Conservation (phyloP, 2,888 invertebrate genomes). For the Cloeon dipterum region DNA sequence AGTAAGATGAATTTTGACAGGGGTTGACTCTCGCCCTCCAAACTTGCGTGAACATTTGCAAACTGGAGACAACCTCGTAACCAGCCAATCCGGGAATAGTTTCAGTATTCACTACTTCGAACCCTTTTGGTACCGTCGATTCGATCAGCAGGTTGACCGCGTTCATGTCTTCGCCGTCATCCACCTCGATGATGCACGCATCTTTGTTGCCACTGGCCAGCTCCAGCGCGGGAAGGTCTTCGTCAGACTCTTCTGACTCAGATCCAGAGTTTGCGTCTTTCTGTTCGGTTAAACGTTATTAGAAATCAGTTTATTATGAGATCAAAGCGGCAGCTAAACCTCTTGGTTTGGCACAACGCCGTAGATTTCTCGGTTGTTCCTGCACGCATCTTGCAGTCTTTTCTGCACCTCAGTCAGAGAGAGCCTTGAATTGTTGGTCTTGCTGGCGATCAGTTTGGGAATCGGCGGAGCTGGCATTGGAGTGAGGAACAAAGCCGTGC, state of each 20-base stretch:
- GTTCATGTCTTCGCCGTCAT: conserved; percentile 62
- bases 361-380: conserved; percentile 40
- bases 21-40: conserved; percentile 19
- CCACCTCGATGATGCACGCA: conserved; percentile 57
- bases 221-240: conserved; percentile 39
- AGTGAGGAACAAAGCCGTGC: conserved; percentile 57
- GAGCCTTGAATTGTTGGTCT: conserved; percentile 36
- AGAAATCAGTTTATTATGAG: no score
- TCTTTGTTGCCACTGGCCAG: conserved; percentile 52
- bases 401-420: conserved; percentile 43
- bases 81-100: conserved; percentile 41
- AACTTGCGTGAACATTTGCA: conserved; percentile 71
- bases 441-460: conserved; percentile 44
- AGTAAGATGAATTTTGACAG: background rate
- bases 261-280: conserved; percentile 16
- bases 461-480: conserved; percentile 53
- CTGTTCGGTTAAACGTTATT: no score
- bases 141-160: conserved; percentile 50
- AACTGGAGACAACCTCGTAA: conserved; percentile 38
- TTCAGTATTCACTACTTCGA: conserved; percentile 59
- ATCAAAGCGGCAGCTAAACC: no score
- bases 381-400: conserved; percentile 41
- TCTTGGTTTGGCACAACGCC: no score
- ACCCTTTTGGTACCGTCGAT: conserved; percentile 47
- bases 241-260: conserved; percentile 42